Conservation (phyloP, 2,113 vertebrate species). For the Gyps fulvus region DNA sequence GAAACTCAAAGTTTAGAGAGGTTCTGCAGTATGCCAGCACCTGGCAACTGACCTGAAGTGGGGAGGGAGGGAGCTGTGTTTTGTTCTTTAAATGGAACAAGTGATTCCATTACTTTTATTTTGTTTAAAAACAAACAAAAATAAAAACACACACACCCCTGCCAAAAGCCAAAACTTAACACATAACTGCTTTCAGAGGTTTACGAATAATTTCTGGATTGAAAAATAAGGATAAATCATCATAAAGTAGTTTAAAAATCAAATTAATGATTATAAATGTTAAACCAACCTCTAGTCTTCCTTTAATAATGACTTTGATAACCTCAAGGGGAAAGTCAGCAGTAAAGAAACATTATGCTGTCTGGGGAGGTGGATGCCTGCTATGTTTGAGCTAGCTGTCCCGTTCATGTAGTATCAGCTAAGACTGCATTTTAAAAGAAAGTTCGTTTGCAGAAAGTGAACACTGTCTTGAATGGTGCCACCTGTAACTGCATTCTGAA, state of each 20-base stretch:
- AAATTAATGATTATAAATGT: background rate
- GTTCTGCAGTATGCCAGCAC: background rate
- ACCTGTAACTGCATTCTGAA: background rate
- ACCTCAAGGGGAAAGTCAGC: background rate
- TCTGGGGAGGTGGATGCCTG: background rate
- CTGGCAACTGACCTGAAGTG: background rate
- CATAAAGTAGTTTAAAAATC: background rate
- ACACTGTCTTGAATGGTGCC: background rate
- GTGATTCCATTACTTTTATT: background rate
- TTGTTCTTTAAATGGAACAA: conserved; percentile 1
- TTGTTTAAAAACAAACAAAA: background rate
- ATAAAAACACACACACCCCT: background rate
- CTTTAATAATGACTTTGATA: background rate
- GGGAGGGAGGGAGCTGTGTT: background rate
- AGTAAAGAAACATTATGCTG: background rate
- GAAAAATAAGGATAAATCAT: background rate
- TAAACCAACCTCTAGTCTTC: background rate
- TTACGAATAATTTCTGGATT: background rate
- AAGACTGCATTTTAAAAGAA: background rate
- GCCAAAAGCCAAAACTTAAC: background rate
- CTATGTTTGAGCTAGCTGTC: background rate
- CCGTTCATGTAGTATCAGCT: fast-evolving
- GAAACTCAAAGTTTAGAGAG: conserved; percentile 40
- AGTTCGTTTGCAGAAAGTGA: background rate
- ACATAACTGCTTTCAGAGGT: background rate